Base-by-base conservation (phyloP, 2,888 invertebrate genomes). In the Cerastis rubricosa region DNA sequence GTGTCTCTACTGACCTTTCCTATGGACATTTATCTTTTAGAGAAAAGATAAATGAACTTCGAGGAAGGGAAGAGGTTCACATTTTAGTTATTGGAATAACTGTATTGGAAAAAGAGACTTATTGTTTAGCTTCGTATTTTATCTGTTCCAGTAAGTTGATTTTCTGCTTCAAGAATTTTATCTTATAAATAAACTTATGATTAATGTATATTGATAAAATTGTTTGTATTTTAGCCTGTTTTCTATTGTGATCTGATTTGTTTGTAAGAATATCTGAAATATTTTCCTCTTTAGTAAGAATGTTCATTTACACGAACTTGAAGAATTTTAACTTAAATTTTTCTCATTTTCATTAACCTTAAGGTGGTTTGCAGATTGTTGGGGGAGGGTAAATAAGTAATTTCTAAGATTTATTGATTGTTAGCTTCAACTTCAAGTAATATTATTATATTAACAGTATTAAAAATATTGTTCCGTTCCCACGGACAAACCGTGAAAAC, bases 31-130 rank as follows among this genome's bases (percentile, higher is more conserved):
- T 49, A 57, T 79, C 66, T 84, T 59, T 47, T 25, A 25, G 2
- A 29, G 49, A n/a, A 84, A 70, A 76, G 59, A 80, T 81, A 59
- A 71, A 79, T 80, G 17, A 78, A 66, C 43, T 78, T 47, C 49
- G 9, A 29, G 45, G 14, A 54, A 80, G 25, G 59, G n/a, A 80
- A 84, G 72, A 81, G 65, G 81, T 65, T 29, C 61, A 40, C 57
- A 17, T 59, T 74, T 61, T 69, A 47, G 54, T 66, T 63, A 35
- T 54, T 35, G 57, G 22, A 69, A 81, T 54, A 64, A 22, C 65
- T 81, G 68, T 14, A 59, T 79, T 69, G 47, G 54, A 43, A 71
- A 45, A 84, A 71, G 45, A 54, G 12, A 45, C 29, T 49, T 64
- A 57, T 63, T 64, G 40, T 76, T 59, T 67, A 29, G 45, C 29